Evolutionary conservation across 2,113 vertebrate genomes (phyloP).

Genomic region (Butastur rufipennis): DNA sequence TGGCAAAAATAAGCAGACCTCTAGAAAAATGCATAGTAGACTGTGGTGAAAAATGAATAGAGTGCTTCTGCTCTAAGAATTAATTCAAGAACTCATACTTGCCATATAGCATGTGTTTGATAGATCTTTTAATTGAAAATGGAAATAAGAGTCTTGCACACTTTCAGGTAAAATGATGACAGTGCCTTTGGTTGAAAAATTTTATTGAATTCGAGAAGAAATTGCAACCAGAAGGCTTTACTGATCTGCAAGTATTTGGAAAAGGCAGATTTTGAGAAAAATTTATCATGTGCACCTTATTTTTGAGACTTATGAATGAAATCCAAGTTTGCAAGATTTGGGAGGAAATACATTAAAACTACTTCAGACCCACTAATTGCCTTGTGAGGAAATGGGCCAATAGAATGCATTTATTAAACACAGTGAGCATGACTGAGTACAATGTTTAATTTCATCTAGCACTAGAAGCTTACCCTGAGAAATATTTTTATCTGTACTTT

Average conservation of each 20-base stretch:
- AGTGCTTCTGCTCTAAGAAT: background rate
- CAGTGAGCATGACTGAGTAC: background rate
- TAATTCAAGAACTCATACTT: background rate
- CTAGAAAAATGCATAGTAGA: background rate
- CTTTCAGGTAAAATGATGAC: background rate
- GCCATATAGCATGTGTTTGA: background rate
- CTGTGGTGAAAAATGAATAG: background rate
- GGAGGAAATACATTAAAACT: background rate
- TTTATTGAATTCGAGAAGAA: background rate
- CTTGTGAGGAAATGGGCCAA: background rate
- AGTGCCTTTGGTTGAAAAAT: background rate
- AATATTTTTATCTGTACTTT: background rate
- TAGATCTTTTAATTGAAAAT: background rate
- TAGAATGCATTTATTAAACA: background rate
- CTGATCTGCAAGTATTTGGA: background rate
- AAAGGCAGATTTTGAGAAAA: background rate
- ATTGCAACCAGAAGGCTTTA: background rate
- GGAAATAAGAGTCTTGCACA: background rate
- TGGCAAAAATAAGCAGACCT: background rate
- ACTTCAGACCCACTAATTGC: background rate
- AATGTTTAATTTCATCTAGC: background rate
- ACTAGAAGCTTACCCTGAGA: background rate
- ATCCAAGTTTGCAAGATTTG: background rate
- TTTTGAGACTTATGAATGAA: background rate
- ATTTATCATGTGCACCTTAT: background rate